Evolutionary conservation across 2,888 invertebrate species (phyloP).

Genomic region (Clusia tigrina): DNA sequence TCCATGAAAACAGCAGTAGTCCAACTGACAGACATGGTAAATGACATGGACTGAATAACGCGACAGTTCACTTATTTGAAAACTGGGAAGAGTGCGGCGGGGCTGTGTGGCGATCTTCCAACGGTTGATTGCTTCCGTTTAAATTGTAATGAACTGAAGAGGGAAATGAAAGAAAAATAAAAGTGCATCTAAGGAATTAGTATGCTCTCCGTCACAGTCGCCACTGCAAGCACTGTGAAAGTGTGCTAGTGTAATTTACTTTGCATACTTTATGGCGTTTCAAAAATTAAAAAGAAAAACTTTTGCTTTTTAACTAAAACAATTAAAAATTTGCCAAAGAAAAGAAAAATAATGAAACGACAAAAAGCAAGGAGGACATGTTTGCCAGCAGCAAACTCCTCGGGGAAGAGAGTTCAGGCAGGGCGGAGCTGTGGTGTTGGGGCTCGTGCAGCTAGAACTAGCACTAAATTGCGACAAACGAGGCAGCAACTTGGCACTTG

Average conservation of each 20-base stretch:
- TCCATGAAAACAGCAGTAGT: neutral
- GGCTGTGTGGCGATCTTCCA: constrained; percentile 2
- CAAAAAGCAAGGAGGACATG: constrained; percentile 6
- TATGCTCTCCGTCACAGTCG: neutral
- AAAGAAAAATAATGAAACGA: neutral
- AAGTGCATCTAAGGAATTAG: constrained; percentile 7
- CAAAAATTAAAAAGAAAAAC: constrained; percentile 9
- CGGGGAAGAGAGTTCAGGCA: neutral
- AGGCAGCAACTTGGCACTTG: constrained; percentile 37
- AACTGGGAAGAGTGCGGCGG: neutral
- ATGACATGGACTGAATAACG: neutral
- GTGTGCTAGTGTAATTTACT: constrained; percentile 24
- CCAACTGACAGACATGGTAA: neutral
- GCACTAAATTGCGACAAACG: constrained; percentile 4
- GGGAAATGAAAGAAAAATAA: neutral
- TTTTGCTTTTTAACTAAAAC: constrained; percentile 19
- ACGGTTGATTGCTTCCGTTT: constrained; percentile 16
- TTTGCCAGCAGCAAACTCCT: neutral
- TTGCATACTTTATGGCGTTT: constrained; percentile 28
- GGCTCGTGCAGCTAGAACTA: neutral
- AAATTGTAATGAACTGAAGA: neutral
- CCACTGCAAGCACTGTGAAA: neutral
- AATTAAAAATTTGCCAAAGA: constrained; percentile 25
- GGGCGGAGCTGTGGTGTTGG: neutral
- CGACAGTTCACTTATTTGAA: neutral